These are phyloP conservation scores for Labia minor DNA, from an alignment of 2,888 invertebrate species.

Conservation along the genomic window DNA sequence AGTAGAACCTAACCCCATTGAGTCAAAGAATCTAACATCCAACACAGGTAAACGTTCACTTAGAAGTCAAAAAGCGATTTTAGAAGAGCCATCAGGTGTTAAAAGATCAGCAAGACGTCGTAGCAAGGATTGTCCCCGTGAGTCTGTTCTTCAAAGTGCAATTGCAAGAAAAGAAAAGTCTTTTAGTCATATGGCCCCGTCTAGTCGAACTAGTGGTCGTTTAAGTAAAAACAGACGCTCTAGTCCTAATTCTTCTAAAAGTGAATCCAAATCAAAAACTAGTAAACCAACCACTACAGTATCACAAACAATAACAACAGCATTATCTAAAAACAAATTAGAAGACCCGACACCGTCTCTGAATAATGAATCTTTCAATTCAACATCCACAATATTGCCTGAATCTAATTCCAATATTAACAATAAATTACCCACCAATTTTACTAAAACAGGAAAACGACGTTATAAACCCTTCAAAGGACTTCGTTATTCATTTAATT, in stretches of 20 bases:
- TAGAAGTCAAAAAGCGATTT: conserved; percentile 23
- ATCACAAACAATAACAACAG: not conserved
- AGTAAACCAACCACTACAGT: too few relatives aligned
- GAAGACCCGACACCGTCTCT: not conserved
- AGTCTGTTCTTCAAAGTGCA: conserved; percentile 56
- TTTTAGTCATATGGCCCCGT: conserved; percentile 37
- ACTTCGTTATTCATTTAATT: conserved; percentile 27
- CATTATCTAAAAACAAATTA: not conserved
- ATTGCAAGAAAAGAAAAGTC: conserved; percentile 63
- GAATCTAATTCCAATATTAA: conserved; percentile 8
- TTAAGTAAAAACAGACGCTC: not conserved
- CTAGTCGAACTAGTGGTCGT: conserved; percentile 16
- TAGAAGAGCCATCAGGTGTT: conserved; percentile 32
- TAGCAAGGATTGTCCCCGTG: conserved; percentile 46
- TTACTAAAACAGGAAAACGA: conserved; percentile 28
- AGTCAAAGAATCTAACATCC: not conserved
- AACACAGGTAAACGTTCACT: conserved; percentile 24
- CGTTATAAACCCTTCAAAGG: conserved; percentile 28
- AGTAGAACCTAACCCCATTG: conserved; percentile 18
- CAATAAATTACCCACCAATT: not conserved
- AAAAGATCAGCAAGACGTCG: conserved; percentile 54
- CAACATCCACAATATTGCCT: not conserved
- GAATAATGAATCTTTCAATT: not conserved
- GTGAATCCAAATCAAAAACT: not conserved
- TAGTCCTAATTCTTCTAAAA: too few relatives aligned